Conservation (phyloP, 2,113 vertebrate genomes). For the Mirza zaza region DNA sequence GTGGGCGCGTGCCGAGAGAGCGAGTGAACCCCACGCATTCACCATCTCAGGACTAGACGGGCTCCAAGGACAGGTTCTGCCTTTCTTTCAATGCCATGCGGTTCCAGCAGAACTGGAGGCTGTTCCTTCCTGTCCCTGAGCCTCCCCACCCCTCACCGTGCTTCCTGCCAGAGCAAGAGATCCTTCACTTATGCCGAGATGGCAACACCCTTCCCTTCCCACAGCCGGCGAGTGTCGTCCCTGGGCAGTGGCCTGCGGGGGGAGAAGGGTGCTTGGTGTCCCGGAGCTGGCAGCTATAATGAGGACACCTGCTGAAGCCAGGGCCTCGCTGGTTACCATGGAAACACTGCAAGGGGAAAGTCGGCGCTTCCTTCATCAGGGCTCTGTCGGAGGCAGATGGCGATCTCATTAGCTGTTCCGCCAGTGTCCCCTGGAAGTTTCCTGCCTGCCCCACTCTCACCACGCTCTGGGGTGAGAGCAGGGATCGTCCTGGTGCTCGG, state of each 20-base stretch:
- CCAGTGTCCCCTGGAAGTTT: neutral
- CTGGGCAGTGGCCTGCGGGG: neutral
- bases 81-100: too few species aligned
- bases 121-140: neutral
- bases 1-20: too few species aligned
- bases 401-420: neutral
- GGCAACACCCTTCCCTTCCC: too few species aligned
- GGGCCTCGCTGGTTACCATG: conserved; percentile 3
- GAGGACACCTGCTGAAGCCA: neutral
- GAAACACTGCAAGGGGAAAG: neutral
- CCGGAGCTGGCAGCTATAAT: neutral
- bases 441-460: neutral
- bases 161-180: neutral
- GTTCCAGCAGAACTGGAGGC: neutral
- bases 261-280: neutral
- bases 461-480: neutral
- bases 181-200: neutral
- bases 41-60: neutral
- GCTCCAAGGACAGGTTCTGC: neutral
- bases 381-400: neutral
- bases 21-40: neutral
- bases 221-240: accelerated
- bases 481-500: neutral
- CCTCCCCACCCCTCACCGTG: neutral
- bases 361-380: neutral